Evolutionary conservation across 2,113 vertebrate species (phyloP).

Genomic region (Nyctibius bracteatus): DNA sequence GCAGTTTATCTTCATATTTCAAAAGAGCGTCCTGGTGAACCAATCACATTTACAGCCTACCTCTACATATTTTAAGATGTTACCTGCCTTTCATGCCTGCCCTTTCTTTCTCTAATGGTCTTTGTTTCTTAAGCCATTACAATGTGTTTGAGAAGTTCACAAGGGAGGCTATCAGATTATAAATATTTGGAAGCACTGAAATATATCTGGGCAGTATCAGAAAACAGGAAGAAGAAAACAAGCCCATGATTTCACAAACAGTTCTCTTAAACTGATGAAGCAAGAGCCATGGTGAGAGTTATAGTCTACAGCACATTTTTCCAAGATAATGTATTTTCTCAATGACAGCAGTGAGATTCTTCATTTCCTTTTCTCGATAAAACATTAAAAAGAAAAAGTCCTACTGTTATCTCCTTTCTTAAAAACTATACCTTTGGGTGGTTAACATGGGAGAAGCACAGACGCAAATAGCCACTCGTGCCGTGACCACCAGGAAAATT

Average conservation of each 20-base stretch:
- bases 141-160: slow-evolving; percentile 3
- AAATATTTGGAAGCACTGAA: slow-evolving; percentile 48
- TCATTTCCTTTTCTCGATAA: neutral
- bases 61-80: slow-evolving; percentile 46
- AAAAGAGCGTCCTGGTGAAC: neutral
- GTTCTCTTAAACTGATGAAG: neutral
- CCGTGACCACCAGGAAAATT: neutral
- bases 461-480: neutral
- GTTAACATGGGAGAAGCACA: neutral
- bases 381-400: neutral
- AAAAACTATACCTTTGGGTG: neutral
- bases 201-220: slow-evolving; percentile 18
- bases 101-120: slow-evolving; percentile 5
- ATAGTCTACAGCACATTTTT: neutral
- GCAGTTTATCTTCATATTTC: slow-evolving; percentile 56
- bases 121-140: slow-evolving; percentile 30
- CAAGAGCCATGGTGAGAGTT: slow-evolving; percentile 18
- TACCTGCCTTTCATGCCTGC: slow-evolving; percentile 42
- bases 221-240: slow-evolving; percentile 12
- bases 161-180: slow-evolving; percentile 10
- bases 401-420: neutral
- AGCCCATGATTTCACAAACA: slow-evolving; percentile 3
- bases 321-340: slow-evolving; percentile 14
- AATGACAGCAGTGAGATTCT: slow-evolving; percentile 3
- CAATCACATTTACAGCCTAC: slow-evolving; percentile 6